A percentile compares a stretch with the other conserved stretches of the same genome.
Evolutionary conservation across 2,888 invertebrate genomes (phyloP).

Genomic region (Dynastes maya): DNA sequence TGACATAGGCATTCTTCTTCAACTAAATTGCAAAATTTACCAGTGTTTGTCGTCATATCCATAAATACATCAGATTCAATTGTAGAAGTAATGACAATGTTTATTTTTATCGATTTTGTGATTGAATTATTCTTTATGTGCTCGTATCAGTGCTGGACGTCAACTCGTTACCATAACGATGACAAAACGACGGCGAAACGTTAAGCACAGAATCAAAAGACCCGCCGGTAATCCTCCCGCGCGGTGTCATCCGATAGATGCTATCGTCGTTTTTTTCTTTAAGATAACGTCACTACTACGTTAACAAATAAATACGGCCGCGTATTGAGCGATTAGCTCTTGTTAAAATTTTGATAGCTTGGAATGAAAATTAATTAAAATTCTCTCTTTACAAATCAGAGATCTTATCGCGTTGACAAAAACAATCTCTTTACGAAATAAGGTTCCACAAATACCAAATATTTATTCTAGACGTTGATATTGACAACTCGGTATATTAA

Average conservation of each 20-base stretch:
- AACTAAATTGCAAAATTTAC: too few relatives aligned
- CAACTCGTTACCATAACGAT: not conserved
- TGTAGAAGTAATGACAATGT: too few relatives aligned
- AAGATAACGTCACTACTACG: constrained; percentile 12
- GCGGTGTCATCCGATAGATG: not conserved
- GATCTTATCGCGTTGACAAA: constrained; percentile 15
- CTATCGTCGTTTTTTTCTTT: not conserved
- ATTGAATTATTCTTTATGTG: constrained; percentile 4
- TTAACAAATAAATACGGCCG: constrained; percentile 1
- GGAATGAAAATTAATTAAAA: constrained; percentile 16
- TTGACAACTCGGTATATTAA: constrained; percentile 1
- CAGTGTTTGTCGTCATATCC: too few relatives aligned
- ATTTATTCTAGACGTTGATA: constrained; percentile 10
- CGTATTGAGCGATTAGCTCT: constrained; percentile 1
- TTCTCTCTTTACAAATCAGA: not conserved
- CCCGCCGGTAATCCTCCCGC: constrained; percentile 25
- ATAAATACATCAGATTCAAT: too few relatives aligned
- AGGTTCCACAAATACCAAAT: constrained; percentile 1
- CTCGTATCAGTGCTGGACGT: not conserved
- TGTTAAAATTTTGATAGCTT: constrained; percentile 17
- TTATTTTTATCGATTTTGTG: too few relatives aligned
- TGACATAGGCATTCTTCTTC: too few relatives aligned
- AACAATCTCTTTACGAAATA: constrained; percentile 8
- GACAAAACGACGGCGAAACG: not conserved
- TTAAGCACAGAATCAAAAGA: constrained; percentile 1